Conservation (phyloP, 2,113 vertebrate species). For the Oryzias curvinotus region DNA sequence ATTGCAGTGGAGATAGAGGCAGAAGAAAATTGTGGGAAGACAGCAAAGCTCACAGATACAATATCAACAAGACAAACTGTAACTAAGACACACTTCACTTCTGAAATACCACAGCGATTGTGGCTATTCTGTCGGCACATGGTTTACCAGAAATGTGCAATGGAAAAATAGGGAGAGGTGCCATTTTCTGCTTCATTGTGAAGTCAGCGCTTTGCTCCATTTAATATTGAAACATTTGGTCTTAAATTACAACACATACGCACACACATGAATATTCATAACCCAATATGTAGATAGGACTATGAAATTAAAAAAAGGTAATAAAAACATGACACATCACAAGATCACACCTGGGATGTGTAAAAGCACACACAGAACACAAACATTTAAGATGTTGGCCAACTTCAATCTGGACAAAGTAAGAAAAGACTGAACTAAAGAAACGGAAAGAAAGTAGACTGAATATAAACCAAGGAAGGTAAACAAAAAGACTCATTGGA, state of each 20-base stretch:
- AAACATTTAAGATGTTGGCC: no score
- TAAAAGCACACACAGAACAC: no score
- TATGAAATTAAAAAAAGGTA: no score
- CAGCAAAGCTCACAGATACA: constrained; percentile 35
- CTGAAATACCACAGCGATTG: constrained; percentile 46
- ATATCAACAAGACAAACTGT: constrained; percentile 50
- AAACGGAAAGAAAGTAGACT: no score
- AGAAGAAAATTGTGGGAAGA: constrained; percentile 32
- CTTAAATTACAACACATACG: background rate
- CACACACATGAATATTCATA: no score
- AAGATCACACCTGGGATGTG: no score
- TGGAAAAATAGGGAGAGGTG: constrained; percentile 41
- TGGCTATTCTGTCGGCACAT: constrained; percentile 60
- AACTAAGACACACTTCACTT: constrained; percentile 48
- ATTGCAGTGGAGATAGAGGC: constrained; percentile 33
- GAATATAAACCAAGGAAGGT: no score
- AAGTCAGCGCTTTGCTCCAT: constrained; percentile 37
- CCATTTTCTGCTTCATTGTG: constrained; percentile 24
- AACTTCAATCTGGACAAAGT: no score
- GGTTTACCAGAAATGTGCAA: constrained; percentile 46
- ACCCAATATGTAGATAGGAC: no score
- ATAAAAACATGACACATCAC: no score
- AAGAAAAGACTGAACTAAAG: no score
- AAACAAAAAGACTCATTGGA: no score
- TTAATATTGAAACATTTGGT: constrained; percentile 59